These are phyloP conservation scores for Urocyon cinereoargenteus DNA, from an alignment of 2,797 vertebrate species.

Conservation along the genomic window DNA sequence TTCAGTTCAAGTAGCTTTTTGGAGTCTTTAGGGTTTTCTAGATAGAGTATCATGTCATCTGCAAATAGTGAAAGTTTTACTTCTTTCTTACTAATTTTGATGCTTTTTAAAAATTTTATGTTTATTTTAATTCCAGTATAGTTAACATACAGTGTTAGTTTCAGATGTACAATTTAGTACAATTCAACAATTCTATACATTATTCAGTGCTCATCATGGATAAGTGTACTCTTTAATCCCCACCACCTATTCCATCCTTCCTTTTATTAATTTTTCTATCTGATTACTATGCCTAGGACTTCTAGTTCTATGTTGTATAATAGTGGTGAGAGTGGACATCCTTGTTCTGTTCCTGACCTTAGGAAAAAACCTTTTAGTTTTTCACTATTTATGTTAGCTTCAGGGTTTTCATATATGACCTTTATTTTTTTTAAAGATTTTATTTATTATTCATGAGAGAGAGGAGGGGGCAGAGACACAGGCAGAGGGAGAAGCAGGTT, in stretches of 20 bases:
- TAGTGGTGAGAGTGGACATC: background rate
- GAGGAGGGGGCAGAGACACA: no score
- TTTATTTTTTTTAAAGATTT: background rate
- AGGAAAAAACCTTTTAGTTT: background rate
- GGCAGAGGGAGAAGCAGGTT: no score
- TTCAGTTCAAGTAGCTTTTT: background rate
- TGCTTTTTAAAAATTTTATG: background rate
- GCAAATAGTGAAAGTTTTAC: background rate
- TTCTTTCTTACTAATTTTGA: background rate
- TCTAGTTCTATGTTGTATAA: background rate
- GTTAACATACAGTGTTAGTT: background rate
- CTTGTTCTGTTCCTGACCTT: background rate
- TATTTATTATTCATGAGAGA: no score
- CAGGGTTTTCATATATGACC: background rate
- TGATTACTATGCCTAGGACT: background rate
- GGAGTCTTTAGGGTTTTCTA: background rate
- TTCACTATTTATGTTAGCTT: background rate
- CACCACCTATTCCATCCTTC: background rate
- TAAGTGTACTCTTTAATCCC: background rate
- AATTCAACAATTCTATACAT: background rate
- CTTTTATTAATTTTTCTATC: background rate
- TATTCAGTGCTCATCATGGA: background rate
- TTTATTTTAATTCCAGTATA: background rate
- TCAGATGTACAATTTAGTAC: background rate
- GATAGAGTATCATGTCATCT: background rate